Evolutionary conservation across 2,888 invertebrate species (phyloP).

Genomic region (Oligia latruncula): DNA sequence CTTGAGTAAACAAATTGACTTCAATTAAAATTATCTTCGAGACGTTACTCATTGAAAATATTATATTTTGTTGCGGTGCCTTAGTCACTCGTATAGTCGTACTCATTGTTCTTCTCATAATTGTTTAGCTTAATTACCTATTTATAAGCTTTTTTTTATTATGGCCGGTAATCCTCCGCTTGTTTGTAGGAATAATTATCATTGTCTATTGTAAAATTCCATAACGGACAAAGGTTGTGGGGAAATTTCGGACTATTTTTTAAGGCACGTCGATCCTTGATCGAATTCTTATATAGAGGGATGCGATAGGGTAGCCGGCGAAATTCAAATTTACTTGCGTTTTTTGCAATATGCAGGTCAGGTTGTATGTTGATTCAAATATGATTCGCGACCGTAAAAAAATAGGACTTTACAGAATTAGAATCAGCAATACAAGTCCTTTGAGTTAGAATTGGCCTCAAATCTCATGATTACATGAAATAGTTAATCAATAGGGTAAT

Average conservation of each 20-base stretch:
- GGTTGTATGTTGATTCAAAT: background rate
- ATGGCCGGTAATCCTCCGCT: background rate
- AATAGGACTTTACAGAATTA: background rate
- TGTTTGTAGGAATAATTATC: background rate
- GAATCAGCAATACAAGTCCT: background rate
- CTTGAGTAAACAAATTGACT: slow-evolving; percentile 9
- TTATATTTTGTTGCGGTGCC: slow-evolving; percentile 3
- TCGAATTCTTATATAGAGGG: background rate
- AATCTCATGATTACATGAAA: background rate
- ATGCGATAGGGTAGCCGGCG: background rate
- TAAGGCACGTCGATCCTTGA: background rate
- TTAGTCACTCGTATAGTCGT: slow-evolving; percentile 9
- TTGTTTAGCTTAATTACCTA: slow-evolving; percentile 36
- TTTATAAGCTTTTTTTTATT: slow-evolving; percentile 11
- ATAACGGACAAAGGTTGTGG: background rate
- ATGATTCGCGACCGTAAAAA: background rate
- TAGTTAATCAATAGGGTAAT: background rate
- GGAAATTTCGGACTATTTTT: background rate
- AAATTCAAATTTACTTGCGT: background rate
- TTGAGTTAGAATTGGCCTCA: background rate
- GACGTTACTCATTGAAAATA: slow-evolving; percentile 19
- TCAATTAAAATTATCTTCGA: background rate
- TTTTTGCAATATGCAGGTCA: background rate
- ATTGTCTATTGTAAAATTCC: slow-evolving; percentile 6
- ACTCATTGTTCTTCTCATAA: slow-evolving; percentile 38